Base-by-base conservation (phyloP, 1,140 invertebrate genomes). In the Drosophila ercepeae region DNA sequence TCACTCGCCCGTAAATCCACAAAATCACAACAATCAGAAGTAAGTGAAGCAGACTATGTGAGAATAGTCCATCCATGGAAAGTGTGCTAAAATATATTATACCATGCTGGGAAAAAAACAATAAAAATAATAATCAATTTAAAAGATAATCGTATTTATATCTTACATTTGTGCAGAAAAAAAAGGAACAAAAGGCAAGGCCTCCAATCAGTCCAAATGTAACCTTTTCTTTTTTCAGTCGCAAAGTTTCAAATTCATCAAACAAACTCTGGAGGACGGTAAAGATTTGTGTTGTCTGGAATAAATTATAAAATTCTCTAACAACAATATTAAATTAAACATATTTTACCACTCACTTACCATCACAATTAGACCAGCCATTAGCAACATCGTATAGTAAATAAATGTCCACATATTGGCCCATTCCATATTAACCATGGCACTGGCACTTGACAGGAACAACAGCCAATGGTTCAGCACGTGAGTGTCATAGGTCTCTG, bases 1-100 rank as follows among this genome's bases (percentile, higher is more conserved):
- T 93, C 16, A 94, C 92, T n/a, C 93, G 92, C 90, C 96, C 96
- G 83, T 97, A 97, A 13, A 94, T 94, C 94, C 95, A 97, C 4
- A 94, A 92, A 6, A 96, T 93, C 1, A 94, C 94, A 21, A 96
- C 78, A 1, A 95, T 92, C 90, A 97, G 95, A 18, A 95, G 89
- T 27, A 95, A 90, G 74, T 95, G 95, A 27, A 96, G 94, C 8
- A 94, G 82, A 13, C 96, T 94, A 9, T 96, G 93, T 5, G 94
- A 94, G 86, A 93, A 94, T 78, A 93, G 95, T 7, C 96, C 96
- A 13, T 89, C 89, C 14, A 73, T 1, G 1, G 75, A 55, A 5
- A 90, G n/a, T 3, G 58, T 74, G 1, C 74, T 65, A 21, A 78
- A 89, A 29, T 46, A 69, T 0, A 55, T 0, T 3, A 84, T 25